Percentiles rank a stretch among this genome's conserved stretches.
phyloP scores from a whole-genome alignment of 1,140 invertebrate species.

The Papilio machaon region DNA sequence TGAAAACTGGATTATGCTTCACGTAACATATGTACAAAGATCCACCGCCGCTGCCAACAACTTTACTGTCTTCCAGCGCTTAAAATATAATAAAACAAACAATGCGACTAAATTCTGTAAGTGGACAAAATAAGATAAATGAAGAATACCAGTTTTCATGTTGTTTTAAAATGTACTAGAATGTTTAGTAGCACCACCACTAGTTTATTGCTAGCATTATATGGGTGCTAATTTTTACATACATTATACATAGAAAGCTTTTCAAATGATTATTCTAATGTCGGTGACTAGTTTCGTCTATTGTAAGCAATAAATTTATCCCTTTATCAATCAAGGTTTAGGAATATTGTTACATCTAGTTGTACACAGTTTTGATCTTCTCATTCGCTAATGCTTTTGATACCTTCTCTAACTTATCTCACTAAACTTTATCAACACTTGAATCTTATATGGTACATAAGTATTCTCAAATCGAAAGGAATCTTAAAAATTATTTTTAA shows the following conservation, averaged over 20 bases:
- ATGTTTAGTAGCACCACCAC: slow-evolving; percentile 53
- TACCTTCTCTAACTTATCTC: slow-evolving; percentile 44
- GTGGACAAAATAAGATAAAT: background rate
- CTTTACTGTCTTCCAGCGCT: slow-evolving; percentile 72
- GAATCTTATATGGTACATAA: slow-evolving; percentile 65
- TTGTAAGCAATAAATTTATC: slow-evolving; percentile 40
- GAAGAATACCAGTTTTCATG: slow-evolving; percentile 34
- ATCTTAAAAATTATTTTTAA: background rate
- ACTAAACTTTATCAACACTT: slow-evolving; percentile 54
- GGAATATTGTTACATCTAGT: slow-evolving; percentile 50
- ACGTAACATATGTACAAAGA: slow-evolving; percentile 22
- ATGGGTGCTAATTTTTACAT: slow-evolving; percentile 64
- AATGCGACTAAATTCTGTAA: background rate
- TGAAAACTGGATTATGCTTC: slow-evolving; percentile 35
- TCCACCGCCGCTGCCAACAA: slow-evolving; percentile 46
- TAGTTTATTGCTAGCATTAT: slow-evolving; percentile 67
- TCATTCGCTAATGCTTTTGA: slow-evolving; percentile 52
- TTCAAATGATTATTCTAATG: slow-evolving; percentile 42
- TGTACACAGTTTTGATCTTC: slow-evolving; percentile 55
- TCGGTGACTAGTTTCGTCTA: slow-evolving; percentile 42
- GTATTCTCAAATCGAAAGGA: slow-evolving; percentile 62
- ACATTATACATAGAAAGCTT: slow-evolving; percentile 50
- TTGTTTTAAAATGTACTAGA: slow-evolving; percentile 42
- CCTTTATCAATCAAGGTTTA: slow-evolving; percentile 40
- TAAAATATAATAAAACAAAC: slow-evolving; percentile 56